A percentile compares a stretch with the other conserved stretches of the same genome.
These are phyloP conservation scores for Chrysaora quinquecirrha DNA, from an alignment of 30 jellyfish, hydroid and myxozoan genomes.

Conservation along the genomic window DNA sequence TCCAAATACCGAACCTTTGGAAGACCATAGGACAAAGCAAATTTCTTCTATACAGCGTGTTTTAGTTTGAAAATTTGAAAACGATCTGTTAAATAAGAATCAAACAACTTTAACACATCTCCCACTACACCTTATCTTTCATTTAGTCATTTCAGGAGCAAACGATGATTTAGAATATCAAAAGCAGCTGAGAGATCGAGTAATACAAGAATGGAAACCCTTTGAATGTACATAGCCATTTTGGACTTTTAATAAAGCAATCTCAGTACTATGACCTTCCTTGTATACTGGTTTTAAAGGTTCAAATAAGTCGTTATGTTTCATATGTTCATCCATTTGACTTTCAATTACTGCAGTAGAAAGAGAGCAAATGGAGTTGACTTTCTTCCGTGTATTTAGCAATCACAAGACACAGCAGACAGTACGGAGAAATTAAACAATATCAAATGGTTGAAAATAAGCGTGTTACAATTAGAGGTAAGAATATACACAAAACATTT, in stretches of 20 bases:
- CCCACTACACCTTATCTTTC: constrained; percentile 55
- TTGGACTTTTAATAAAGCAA: constrained; percentile 40
- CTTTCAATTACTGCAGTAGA: constrained; percentile 45
- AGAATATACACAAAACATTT: no score
- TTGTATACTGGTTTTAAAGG: constrained; percentile 57
- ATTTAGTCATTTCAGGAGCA: constrained; percentile 48
- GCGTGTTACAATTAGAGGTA: no score
- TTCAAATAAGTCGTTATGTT: constrained; percentile 30
- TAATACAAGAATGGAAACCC: constrained; percentile 39
- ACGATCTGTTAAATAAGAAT: constrained; percentile 50
- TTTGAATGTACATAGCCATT: constrained; percentile 49
- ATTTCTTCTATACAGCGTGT: constrained; percentile 9
- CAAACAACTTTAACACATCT: constrained; percentile 55
- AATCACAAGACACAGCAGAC: no score
- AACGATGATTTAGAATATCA: constrained; percentile 41
- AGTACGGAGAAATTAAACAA: no score
- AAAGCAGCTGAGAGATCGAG: constrained; percentile 68
- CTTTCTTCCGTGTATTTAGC: no score
- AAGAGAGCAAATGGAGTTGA: no score
- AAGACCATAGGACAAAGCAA: constrained; percentile 6
- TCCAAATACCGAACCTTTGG: not conserved
- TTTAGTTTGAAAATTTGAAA: constrained; percentile 24
- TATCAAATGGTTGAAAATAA: no score
- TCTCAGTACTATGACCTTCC: constrained; percentile 64
- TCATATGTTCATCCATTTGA: constrained; percentile 52